phyloP scores from a whole-genome alignment of 1,140 invertebrate species.

The Magallana gigas region DNA sequence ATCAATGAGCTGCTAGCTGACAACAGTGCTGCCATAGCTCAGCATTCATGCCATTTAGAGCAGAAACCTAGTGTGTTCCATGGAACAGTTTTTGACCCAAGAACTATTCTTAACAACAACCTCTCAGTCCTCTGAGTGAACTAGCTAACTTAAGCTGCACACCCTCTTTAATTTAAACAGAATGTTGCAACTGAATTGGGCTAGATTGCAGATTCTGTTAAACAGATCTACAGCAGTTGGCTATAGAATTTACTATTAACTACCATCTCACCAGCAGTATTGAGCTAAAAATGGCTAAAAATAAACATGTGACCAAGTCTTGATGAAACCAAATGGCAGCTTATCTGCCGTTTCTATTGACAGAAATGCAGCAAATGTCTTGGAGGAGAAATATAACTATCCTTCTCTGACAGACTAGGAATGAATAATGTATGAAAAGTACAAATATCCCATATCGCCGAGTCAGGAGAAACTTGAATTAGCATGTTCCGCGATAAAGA shows the following conservation, averaged over 20 bases:
- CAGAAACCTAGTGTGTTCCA: conserved; percentile 4
- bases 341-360: background rate
- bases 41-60: background rate
- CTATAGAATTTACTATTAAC: no score
- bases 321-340: background rate
- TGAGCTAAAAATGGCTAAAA: background rate
- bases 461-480: background rate
- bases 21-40: background rate
- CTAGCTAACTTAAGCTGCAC: no score
- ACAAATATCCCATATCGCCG: background rate
- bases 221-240: no score
- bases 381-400: background rate
- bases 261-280: background rate
- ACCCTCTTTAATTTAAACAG: no score
- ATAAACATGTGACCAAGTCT: background rate
- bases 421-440: conserved; percentile 16
- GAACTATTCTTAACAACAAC: no score
- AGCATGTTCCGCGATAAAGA: background rate
- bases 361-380: background rate
- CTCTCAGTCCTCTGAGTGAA: no score
- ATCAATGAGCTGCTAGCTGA: background rate
- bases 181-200: no score
- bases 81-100: background rate
- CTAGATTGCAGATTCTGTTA: no score
- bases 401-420: background rate